Conservation (phyloP, 1,140 invertebrate species). For the Temnothorax nylanderi region DNA sequence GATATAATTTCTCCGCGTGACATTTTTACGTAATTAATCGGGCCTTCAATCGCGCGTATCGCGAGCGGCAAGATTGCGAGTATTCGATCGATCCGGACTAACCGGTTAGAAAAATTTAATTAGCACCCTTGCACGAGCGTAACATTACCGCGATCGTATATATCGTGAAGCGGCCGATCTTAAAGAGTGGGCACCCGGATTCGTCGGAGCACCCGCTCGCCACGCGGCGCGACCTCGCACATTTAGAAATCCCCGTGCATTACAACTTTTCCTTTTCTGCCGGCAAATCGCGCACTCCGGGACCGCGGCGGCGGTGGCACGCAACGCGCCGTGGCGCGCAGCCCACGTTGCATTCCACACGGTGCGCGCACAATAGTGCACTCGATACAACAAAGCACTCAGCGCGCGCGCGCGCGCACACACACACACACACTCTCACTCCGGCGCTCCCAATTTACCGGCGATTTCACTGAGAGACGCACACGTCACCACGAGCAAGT, state of each 20-base stretch:
- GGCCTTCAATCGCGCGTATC: background rate
- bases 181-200: background rate
- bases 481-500: background rate
- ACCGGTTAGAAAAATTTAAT: slow-evolving; percentile 53
- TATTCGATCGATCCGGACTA: background rate
- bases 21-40: slow-evolving; percentile 31
- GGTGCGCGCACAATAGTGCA: slow-evolving; percentile 2
- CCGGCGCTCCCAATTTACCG: background rate
- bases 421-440: slow-evolving; percentile 27
- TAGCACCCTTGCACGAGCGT: background rate
- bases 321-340: slow-evolving; percentile 47
- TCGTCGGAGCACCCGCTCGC: slow-evolving; percentile 19
- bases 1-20: slow-evolving; percentile 6
- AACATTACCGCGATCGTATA: too few species aligned
- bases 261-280: slow-evolving; percentile 48
- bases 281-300: slow-evolving; percentile 46
- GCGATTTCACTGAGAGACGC: slow-evolving; percentile 1
- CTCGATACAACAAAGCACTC: slow-evolving; percentile 40
- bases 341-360: slow-evolving; percentile 15
- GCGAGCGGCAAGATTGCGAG: background rate
- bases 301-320: slow-evolving; percentile 18
- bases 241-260: slow-evolving; percentile 55
- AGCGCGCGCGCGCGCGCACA: background rate
- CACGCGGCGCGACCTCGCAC: slow-evolving; percentile 43
- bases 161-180: slow-evolving; percentile 17